Conservation (phyloP, 1,140 invertebrate species). For the Rhynchophorus ferrugineus region DNA sequence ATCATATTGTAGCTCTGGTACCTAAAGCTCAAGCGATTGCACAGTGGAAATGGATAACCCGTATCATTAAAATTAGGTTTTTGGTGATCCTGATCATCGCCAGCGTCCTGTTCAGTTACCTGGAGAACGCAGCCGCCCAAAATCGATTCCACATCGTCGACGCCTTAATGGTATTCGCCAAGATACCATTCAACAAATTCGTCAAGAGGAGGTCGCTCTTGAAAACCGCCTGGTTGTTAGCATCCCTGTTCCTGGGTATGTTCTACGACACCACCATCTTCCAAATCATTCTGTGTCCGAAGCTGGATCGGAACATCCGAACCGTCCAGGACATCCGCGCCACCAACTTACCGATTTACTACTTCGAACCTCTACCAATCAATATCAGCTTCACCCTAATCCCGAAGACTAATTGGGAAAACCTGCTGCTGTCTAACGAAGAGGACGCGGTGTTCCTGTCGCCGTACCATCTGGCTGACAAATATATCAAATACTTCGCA, state of each 20-base stretch:
- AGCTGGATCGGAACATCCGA: background rate
- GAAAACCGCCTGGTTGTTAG: background rate
- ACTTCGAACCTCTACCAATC: background rate
- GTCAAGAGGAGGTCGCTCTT: background rate
- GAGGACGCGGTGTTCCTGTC: background rate
- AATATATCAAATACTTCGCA: background rate
- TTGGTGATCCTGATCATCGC: background rate
- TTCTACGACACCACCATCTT: background rate
- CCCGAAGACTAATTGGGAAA: background rate
- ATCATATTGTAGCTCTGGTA: constrained; percentile 1
- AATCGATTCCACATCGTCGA: background rate
- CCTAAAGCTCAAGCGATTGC: background rate
- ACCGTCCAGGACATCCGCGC: background rate
- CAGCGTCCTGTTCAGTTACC: background rate
- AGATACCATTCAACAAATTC: background rate
- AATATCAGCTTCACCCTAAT: background rate
- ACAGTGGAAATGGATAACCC: background rate
- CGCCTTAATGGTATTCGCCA: background rate
- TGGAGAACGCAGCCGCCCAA: background rate
- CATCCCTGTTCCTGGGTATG: background rate
- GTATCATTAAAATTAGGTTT: background rate
- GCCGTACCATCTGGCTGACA: background rate
- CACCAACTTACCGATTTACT: background rate
- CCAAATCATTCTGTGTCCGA: background rate
- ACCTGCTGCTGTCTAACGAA: background rate